These are phyloP conservation scores for Acrossocheilus wenchowensis DNA, from an alignment of 2,797 vertebrate species.

Conservation along the genomic window DNA sequence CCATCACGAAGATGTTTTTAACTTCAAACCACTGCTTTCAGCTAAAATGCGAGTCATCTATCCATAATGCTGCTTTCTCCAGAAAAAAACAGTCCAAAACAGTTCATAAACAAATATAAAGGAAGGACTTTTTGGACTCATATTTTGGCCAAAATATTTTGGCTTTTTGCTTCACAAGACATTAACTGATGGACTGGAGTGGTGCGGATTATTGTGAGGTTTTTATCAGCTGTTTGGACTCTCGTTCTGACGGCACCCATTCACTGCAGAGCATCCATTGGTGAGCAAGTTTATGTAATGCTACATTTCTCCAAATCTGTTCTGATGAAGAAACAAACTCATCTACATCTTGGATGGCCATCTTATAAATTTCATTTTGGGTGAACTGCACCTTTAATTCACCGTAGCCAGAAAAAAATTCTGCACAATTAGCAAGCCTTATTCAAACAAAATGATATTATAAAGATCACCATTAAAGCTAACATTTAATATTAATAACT, in stretches of 20 bases:
- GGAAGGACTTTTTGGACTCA: neutral
- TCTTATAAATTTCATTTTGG: neutral
- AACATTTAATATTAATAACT: neutral
- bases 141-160: neutral
- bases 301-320: neutral
- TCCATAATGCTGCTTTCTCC: neutral
- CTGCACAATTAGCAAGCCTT: neutral
- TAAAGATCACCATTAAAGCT: neutral
- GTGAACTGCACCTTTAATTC: neutral
- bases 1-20: neutral
- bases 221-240: neutral
- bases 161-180: neutral
- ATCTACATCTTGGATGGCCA: neutral
- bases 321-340: neutral
- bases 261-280: neutral
- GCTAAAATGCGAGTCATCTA: neutral
- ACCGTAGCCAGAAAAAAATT: neutral
- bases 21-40: neutral
- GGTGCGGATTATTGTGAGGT: neutral
- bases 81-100: neutral
- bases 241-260: neutral
- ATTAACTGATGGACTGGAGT: neutral
- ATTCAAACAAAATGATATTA: constrained; percentile 15
- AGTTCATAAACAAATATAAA: neutral
- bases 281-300: neutral